Evolutionary conservation across 2,888 invertebrate genomes (phyloP).

Genomic region (Lobophora halterata): DNA sequence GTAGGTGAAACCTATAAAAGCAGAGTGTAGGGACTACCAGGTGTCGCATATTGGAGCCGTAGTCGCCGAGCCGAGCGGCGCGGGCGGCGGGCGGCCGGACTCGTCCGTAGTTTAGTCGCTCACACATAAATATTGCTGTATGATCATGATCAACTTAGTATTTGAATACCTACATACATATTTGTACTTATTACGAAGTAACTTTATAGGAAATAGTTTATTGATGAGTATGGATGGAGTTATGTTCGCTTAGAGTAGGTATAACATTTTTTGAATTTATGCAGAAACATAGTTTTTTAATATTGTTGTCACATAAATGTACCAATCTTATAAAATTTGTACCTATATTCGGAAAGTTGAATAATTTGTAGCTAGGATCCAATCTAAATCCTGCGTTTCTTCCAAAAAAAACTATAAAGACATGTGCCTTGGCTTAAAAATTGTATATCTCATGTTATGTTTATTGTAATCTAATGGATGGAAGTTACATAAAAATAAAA

Average conservation of each 20-base stretch:
- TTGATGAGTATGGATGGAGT: slow-evolving; percentile 66
- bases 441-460: slow-evolving; percentile 67
- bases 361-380: slow-evolving; percentile 79
- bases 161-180: slow-evolving; percentile 50
- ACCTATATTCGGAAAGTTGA: slow-evolving; percentile 80
- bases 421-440: slow-evolving; percentile 78
- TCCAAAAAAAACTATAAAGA: slow-evolving; percentile 68
- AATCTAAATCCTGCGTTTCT: slow-evolving; percentile 77
- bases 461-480: slow-evolving; percentile 54
- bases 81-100: too few relatives aligned
- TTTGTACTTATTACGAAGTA: slow-evolving; percentile 72
- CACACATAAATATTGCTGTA: slow-evolving; percentile 22
- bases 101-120: slow-evolving; percentile 20
- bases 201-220: slow-evolving; percentile 73
- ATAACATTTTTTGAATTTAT: slow-evolving; percentile 78
- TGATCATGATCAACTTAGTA: slow-evolving; percentile 34
- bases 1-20: slow-evolving; percentile 51
- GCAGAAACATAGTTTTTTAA: slow-evolving; percentile 80
- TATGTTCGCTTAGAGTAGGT: slow-evolving; percentile 79
- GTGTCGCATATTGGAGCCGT: slow-evolving; percentile 19
- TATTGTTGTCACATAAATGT: slow-evolving; percentile 80
- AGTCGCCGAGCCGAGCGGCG: slow-evolving; percentile 14
- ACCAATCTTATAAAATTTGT: slow-evolving; percentile 79
- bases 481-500: slow-evolving; percentile 37
- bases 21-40: slow-evolving; percentile 34